Conservation (phyloP, 2,888 invertebrate species). For the Euspilapteryx auroguttella region DNA sequence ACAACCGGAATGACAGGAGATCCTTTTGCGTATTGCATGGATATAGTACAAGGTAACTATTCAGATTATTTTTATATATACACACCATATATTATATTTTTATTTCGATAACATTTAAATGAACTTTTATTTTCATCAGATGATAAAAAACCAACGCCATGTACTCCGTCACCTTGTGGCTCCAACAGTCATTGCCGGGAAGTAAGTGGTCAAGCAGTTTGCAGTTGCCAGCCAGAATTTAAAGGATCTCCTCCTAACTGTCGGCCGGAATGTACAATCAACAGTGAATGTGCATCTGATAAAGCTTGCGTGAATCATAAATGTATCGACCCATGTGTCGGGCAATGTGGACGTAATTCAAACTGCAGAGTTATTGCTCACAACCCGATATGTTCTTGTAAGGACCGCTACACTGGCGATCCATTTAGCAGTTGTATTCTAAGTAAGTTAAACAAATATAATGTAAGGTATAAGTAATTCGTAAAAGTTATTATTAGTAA, state of each 20-base stretch:
- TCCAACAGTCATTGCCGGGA: slow-evolving; percentile 75
- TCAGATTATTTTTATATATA: no score
- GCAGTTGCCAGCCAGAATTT: slow-evolving; percentile 71
- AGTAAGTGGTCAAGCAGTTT: slow-evolving; percentile 68
- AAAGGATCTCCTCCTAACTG: slow-evolving; percentile 79
- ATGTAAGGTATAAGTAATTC: no score
- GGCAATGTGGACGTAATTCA: slow-evolving; percentile 78
- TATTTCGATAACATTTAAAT: no score
- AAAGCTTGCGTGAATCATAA: slow-evolving; percentile 77
- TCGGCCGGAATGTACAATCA: slow-evolving; percentile 79
- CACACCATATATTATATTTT: no score
- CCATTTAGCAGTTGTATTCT: slow-evolving; percentile 66
- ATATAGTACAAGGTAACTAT: slow-evolving; percentile 35
- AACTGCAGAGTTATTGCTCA: slow-evolving; percentile 81
- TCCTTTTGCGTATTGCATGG: slow-evolving; percentile 66
- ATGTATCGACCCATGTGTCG: slow-evolving; percentile 78
- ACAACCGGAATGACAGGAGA: slow-evolving; percentile 69
- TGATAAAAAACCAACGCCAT: slow-evolving; percentile 54
- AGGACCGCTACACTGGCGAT: slow-evolving; percentile 73
- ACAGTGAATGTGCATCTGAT: slow-evolving; percentile 74
- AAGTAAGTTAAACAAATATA: no score
- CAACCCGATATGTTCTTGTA: slow-evolving; percentile 80
- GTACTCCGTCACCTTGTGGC: slow-evolving; percentile 77
- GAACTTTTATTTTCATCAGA: no score
- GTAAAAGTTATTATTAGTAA: no score